These are phyloP conservation scores for Apotomis betuletana DNA, from an alignment of 2,888 invertebrate species.

Conservation along the genomic window DNA sequence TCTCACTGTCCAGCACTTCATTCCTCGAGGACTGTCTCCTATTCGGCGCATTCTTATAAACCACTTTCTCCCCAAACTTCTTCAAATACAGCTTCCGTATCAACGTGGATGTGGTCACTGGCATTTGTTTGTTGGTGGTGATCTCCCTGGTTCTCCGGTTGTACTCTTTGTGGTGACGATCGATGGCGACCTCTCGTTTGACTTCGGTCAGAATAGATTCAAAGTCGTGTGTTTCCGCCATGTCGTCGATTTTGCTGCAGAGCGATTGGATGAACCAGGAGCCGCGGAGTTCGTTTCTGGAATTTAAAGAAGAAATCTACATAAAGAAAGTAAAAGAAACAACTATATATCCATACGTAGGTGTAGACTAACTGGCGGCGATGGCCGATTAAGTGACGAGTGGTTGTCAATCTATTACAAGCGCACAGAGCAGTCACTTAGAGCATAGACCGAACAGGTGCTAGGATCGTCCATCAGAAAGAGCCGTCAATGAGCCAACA, in stretches of 20 bases:
- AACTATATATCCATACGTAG: too few species aligned
- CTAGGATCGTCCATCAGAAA: too few species aligned
- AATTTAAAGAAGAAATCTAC: background rate
- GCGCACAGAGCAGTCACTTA: too few species aligned
- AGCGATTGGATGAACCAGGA: slow-evolving; percentile 74
- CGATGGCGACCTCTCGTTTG: slow-evolving; percentile 66
- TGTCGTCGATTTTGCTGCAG: slow-evolving; percentile 61
- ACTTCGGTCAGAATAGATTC: slow-evolving; percentile 68
- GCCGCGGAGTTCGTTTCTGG: slow-evolving; percentile 61
- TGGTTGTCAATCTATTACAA: too few species aligned
- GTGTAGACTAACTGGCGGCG: too few species aligned
- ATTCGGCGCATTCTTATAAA: slow-evolving; percentile 54
- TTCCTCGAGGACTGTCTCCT: slow-evolving; percentile 41
- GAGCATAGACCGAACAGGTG: too few species aligned
- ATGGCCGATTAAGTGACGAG: too few species aligned
- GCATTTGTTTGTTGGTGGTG: slow-evolving; percentile 36
- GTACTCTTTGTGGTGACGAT: slow-evolving; percentile 50
- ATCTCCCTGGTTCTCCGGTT: slow-evolving; percentile 25
- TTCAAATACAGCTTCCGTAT: slow-evolving; percentile 38
- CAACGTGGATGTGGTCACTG: slow-evolving; percentile 34
- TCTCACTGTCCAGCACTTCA: slow-evolving; percentile 49
- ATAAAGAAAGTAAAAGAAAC: background rate
- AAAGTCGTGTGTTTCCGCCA: slow-evolving; percentile 58
- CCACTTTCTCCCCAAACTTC: slow-evolving; percentile 19
- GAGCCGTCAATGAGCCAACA: too few species aligned